phyloP scores from a whole-genome alignment of 2,888 invertebrate species.

The Colletes collaris region DNA sequence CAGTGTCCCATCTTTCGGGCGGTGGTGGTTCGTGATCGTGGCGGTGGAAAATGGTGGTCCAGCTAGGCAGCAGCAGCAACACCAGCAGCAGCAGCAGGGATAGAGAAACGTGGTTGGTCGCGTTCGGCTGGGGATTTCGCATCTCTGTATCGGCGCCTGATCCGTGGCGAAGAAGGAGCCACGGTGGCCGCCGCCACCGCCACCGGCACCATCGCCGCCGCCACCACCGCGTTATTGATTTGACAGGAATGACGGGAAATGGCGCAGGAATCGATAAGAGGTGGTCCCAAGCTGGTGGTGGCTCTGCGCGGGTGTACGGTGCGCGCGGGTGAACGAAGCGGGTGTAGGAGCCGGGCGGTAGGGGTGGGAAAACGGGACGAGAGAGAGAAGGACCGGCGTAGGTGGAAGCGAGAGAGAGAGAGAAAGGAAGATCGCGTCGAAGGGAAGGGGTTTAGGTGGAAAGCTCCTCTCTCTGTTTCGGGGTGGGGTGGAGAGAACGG shows the following conservation, averaged over 20 bases:
- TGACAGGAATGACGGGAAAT: slow-evolving; percentile 81
- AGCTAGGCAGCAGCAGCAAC: slow-evolving; percentile 9
- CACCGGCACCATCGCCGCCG: slow-evolving; percentile 36
- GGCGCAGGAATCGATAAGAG: slow-evolving; percentile 83
- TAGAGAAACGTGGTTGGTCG: not conserved
- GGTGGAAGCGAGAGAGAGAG: slow-evolving; percentile 26
- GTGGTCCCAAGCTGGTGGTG: slow-evolving; percentile 71
- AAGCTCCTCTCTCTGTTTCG: not conserved
- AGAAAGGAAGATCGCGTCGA: slow-evolving; percentile 25
- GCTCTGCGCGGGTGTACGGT: slow-evolving; percentile 59
- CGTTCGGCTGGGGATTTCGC: slow-evolving; percentile 47
- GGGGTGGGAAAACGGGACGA: slow-evolving; percentile 8
- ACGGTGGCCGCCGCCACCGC: slow-evolving; percentile 42
- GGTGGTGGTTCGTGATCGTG: slow-evolving; percentile 41
- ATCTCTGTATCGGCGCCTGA: slow-evolving; percentile 61
- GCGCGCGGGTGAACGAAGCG: slow-evolving; percentile 25
- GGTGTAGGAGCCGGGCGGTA: not conserved
- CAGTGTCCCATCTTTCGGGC: slow-evolving; percentile 43
- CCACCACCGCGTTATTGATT: slow-evolving; percentile 76
- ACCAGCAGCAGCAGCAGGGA: not conserved
- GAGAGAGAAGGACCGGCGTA: slow-evolving; percentile 2
- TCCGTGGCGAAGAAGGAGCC: slow-evolving; percentile 59
- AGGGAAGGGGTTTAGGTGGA: not conserved
- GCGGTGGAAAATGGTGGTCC: slow-evolving; percentile 30
- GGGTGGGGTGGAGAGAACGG: slow-evolving; percentile 16